Percentiles rank a stretch among this genome's conserved stretches.
Evolutionary conservation across 2,888 invertebrate genomes (phyloP).

Genomic region (Pinctada fucata): DNA sequence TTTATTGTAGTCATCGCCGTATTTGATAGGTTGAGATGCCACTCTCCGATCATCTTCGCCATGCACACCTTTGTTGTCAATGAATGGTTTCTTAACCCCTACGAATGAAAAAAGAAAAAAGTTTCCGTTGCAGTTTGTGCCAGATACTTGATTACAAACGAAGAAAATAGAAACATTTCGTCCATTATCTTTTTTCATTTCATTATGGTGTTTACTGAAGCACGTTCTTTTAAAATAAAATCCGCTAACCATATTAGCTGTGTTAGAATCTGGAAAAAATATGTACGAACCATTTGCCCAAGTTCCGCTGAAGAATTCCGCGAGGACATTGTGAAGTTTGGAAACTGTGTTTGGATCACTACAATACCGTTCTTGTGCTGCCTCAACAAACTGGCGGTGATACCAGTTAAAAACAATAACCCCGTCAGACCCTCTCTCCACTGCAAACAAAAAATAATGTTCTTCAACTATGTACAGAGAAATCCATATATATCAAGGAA

Average conservation of each 20-base stretch:
- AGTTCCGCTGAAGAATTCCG: conserved; percentile 66
- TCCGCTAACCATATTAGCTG: no score
- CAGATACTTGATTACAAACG: no score
- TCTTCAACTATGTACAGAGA: background rate
- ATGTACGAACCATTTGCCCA: conserved; percentile 60
- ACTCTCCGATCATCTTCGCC: conserved; percentile 60
- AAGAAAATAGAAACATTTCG: no score
- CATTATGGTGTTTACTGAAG: no score
- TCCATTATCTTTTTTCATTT: no score
- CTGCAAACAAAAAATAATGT: conserved; percentile 37
- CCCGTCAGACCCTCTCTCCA: conserved; percentile 63
- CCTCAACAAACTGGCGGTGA: conserved; percentile 71
- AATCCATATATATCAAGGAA: background rate
- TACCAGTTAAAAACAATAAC: conserved; percentile 70
- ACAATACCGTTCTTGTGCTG: conserved; percentile 61
- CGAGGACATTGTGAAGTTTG: conserved; percentile 54
- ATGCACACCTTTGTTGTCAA: conserved; percentile 47
- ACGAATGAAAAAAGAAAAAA: background rate
- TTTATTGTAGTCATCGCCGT: conserved; percentile 61
- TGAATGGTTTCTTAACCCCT: conserved; percentile 68
- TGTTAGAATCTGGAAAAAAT: background rate
- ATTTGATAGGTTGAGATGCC: conserved; percentile 63
- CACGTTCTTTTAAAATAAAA: no score
- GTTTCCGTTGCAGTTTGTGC: no score
- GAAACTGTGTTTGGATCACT: conserved; percentile 36